Percentiles rank a stretch among this genome's conserved stretches.
phyloP scores from a whole-genome alignment of 2,113 vertebrate species.

The Oncorhynchus masou region DNA sequence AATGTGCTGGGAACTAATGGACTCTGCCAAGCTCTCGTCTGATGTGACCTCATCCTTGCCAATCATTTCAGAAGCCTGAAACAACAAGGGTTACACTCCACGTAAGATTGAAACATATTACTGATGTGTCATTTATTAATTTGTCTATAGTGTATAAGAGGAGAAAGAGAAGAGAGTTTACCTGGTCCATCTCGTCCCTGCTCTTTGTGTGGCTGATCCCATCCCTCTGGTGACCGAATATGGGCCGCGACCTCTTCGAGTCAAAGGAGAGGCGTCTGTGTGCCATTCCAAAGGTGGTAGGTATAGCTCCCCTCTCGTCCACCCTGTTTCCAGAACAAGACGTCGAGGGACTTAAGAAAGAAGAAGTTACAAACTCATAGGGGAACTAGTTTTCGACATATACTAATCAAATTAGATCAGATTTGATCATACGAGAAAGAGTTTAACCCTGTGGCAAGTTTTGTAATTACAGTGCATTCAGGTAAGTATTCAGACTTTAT shows the following conservation, averaged over 20 bases:
- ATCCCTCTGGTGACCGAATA: conserved; percentile 72
- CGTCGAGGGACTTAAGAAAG: conserved; percentile 13
- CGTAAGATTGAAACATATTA: not conserved
- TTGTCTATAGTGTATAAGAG: not conserved
- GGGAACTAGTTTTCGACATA: not conserved
- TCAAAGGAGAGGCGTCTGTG: conserved; percentile 72
- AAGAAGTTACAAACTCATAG: conserved; percentile 7
- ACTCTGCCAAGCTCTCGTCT: conserved; percentile 74
- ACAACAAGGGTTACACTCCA: conserved; percentile 1
- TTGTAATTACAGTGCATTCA: no score
- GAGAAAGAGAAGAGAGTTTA: not conserved
- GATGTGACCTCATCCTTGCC: conserved; percentile 71
- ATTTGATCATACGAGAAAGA: no score
- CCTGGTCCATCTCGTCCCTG: conserved; percentile 66
- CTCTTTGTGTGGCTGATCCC: conserved; percentile 75
- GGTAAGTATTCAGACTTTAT: no score
- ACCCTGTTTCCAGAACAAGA: conserved; percentile 65
- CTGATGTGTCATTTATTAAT: not conserved
- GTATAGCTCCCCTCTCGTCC: conserved; percentile 76
- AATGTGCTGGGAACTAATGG: conserved; percentile 74
- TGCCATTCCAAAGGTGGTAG: conserved; percentile 69
- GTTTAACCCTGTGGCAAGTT: no score
- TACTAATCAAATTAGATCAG: not conserved
- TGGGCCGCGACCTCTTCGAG: conserved; percentile 73
- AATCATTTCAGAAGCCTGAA: conserved; percentile 58